Evolutionary conservation across 2,797 vertebrate species (phyloP), one percentile per base, ranked within the genome.

Genomic region (Sebastes wilsoni): DNA sequence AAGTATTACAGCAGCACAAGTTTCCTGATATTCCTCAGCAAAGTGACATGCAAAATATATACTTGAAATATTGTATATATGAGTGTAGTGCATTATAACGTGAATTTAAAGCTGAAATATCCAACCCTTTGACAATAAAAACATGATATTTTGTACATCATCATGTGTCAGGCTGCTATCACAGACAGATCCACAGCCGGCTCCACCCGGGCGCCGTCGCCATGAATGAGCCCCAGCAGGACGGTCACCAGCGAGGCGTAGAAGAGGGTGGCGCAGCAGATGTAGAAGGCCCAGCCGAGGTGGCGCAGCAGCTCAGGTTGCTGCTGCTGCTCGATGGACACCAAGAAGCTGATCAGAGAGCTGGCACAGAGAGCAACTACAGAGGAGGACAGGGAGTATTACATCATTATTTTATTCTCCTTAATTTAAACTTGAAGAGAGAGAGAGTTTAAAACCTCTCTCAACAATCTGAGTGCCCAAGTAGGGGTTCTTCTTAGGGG

Each of bases 211-310:
- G 23, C 22, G 14, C 42, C 14, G 23, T 74, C 70, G 0, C 79
- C 79, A 6, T 64, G 62, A 3, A 83, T 36, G 11, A 89, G 5
- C 0, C 72, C 79, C 66, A 92, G 52, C 34, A 72, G 78, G 58
- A 85, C 67, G 10, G 82, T 87, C 77, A 90, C 82, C 49, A 79
- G 11, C n/a, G 60, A 46, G 12, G 84, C 81, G 28, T 82, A 92
- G 38, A 90, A 42, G 20, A 91, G 56, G 66, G 74, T 66, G 68
- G 62, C 76, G n/a, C 90, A 86, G 87, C 92, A 91, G 69, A 81
- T 74, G 79, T 90, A 92, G 83, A 91, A 91, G 56, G 87, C 81
- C 90, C 91, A 93, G 46, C 90, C 80, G 1, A 91, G 84, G 58
- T 69, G 77, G 6, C 46, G 66, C 28, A 86, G 61, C 83, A 86